A percentile compares a stretch with the other conserved stretches of the same genome.
phyloP scores from a whole-genome alignment of 1,140 invertebrate genomes.

The Grapholita molesta region DNA sequence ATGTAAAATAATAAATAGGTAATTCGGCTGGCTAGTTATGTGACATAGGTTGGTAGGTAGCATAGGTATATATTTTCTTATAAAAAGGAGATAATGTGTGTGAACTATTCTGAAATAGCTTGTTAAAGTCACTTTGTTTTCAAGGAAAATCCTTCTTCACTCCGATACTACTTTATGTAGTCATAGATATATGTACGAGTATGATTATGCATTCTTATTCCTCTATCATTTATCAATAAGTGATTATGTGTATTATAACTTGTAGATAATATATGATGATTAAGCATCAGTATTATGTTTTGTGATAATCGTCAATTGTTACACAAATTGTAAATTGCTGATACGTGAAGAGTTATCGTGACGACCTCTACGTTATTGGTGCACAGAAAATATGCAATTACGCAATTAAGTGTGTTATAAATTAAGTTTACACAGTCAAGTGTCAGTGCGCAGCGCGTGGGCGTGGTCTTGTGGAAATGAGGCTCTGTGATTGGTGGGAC shows the following conservation, averaged over 20 bases:
- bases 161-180: too few relatives aligned
- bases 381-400: slow-evolving; percentile 12
- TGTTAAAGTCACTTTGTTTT: too few relatives aligned
- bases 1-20: too few relatives aligned
- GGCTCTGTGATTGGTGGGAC: slow-evolving; percentile 50
- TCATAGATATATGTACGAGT: too few relatives aligned
- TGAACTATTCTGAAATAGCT: too few relatives aligned
- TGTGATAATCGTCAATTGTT: neutral
- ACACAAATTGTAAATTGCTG: neutral
- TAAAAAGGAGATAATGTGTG: too few relatives aligned
- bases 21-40: too few relatives aligned
- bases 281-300: neutral
- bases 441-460: slow-evolving; percentile 57
- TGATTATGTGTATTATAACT: neutral
- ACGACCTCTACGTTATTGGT: slow-evolving; percentile 13
- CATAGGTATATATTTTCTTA: too few relatives aligned
- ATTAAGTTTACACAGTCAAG: slow-evolving; percentile 29
- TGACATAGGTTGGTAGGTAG: too few relatives aligned
- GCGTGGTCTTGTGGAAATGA: slow-evolving; percentile 53
- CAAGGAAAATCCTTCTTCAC: too few relatives aligned
- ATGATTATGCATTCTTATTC: neutral
- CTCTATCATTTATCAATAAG: neutral
- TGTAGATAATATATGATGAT: neutral
- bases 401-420: neutral
- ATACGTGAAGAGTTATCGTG: slow-evolving; percentile 6